Base-by-base conservation (phyloP, 2,888 invertebrate genomes). In the Sarcophaga carnaria region DNA sequence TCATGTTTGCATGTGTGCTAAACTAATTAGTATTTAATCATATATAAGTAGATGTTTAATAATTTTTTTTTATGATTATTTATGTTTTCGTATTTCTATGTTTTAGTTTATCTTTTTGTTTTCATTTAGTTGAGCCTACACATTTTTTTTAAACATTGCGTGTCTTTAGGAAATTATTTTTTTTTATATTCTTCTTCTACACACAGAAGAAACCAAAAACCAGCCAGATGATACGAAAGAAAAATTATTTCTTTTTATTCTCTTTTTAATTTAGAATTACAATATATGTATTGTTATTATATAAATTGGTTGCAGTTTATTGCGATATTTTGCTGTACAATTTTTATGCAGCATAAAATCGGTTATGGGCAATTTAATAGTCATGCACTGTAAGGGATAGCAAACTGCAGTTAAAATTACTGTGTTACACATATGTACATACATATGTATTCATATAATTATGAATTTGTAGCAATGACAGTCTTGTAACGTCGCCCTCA, bases 101-200 rank as follows among this genome's bases (percentile, higher is more conserved):
- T 22, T 20, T 62, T 62, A 20, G 22, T 22, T 11, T 22, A 62
- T 62, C 10, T 62, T 3, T n/a, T 17, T 62, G n/a, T 62, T n/a
- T 62, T n/a, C 10, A 83, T 74, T 74, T 62, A 64, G 79, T 59
- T 83, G 20, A 69, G 60, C 60, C 66, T 60, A 75, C 60, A 60
- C 70, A 37, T 49, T 71, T n/a, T 25, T 62, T n/a, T 25, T 62
- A 80, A 37, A 76, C 70, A 76, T 85, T 85, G 84, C 84, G 84
- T 80, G 84, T 54, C 67, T 72, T 76, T 59, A 12, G 60, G 27
- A 80, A 80, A 80, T 83, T 54, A 54, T 63, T 49, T 27, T 22
- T 64, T 27, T 12, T 20, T 72, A 22, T 22, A 45, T 59, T 64
- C 17, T 63, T 62, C 17, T 60, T 22, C 22, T 22, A 25, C 4